Conservation (phyloP, 2,888 invertebrate genomes). For the Digitonthophagus gazella region DNA sequence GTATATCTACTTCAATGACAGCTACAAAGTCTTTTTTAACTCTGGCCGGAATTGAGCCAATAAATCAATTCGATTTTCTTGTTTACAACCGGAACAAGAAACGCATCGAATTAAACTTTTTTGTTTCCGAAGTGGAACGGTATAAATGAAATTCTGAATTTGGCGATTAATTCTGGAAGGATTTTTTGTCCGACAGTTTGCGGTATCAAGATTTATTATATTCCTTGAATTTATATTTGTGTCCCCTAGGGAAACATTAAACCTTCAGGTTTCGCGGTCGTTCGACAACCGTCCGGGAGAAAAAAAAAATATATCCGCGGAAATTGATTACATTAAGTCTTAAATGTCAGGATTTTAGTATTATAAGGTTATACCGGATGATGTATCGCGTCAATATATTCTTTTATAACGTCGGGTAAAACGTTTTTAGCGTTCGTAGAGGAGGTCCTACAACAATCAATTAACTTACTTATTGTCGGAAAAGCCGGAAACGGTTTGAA, state of each 20-base stretch:
- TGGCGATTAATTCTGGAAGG: not conserved
- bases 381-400: constrained; percentile 12
- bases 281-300: not conserved
- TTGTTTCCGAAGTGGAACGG: not conserved
- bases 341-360: constrained; percentile 12
- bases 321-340: constrained; percentile 5
- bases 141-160: not conserved
- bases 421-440: constrained; percentile 5
- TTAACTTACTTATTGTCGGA: constrained; percentile 12
- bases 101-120: not conserved
- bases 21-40: not conserved
- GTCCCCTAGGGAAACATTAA: constrained; percentile 8
- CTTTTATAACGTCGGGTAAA: constrained; percentile 10
- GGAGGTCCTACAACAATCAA: constrained; percentile 6
- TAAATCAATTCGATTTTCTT: not conserved
- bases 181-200: not conserved
- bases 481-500: not conserved
- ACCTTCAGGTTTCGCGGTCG: not conserved
- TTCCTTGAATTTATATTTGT: constrained; percentile 15
- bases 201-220: constrained; percentile 10
- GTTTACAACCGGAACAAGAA: not conserved
- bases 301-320: not conserved
- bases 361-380: constrained; percentile 7
- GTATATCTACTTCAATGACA: not conserved
- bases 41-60: not conserved